Evolutionary conservation across 2,797 vertebrate genomes (phyloP).

Genomic region (Sebastes minor): DNA sequence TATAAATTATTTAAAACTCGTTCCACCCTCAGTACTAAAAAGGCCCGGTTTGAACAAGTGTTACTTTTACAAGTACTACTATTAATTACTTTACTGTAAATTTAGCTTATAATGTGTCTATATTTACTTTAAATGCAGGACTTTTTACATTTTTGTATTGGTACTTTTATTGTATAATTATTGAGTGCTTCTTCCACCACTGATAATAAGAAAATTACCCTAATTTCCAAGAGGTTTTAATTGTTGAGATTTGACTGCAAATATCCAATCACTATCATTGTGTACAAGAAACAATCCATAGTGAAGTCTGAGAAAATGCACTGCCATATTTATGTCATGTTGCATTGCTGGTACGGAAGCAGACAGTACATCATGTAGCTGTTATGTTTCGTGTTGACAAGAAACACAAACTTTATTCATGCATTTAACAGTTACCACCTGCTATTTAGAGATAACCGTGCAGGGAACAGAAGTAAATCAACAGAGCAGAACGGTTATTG

Average conservation of each 20-base stretch:
- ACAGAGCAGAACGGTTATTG: conserved; percentile 38
- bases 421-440: conserved; percentile 2
- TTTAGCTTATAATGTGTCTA: neutral
- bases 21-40: neutral
- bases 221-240: neutral
- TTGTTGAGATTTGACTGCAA: neutral
- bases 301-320: neutral
- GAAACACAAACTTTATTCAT: conserved; percentile 10
- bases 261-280: neutral
- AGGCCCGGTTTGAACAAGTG: no score
- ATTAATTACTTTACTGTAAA: neutral
- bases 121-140: neutral
- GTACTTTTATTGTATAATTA: neutral
- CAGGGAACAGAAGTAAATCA: conserved; percentile 38
- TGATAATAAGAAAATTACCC: no score
- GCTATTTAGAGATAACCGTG: conserved; percentile 19
- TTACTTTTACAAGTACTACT: neutral
- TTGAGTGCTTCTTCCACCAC: neutral
- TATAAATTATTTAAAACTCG: neutral
- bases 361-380: neutral
- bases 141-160: neutral
- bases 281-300: neutral
- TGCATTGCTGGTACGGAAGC: neutral
- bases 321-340: neutral
- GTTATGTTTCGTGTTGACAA: neutral